Base-by-base conservation (phyloP, 2,888 invertebrate species). In the Meta bourneti region DNA sequence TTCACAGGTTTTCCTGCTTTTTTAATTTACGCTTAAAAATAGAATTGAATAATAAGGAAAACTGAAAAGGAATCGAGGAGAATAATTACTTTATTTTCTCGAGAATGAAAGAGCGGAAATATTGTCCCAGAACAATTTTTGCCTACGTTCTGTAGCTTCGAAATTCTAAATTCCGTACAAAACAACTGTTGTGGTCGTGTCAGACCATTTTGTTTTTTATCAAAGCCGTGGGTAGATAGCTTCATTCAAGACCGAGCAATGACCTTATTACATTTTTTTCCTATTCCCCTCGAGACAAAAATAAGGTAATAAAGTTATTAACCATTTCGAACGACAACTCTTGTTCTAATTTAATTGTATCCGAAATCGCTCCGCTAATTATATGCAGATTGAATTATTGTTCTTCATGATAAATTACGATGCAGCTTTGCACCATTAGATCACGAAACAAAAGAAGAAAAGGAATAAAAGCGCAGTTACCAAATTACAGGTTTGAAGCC, bases 381-480 rank as follows among this genome's bases (percentile, higher is more conserved):
- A 81, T 86, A 90, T 90, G 86, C 74, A 90, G 90, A 86, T 86
- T 90, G 74, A 90, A 86, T 90, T 90, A 90, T 90, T 86, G 86
- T 86, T 90, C 75, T 69, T 9, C 72, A 52, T 52, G 52, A 89
- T 89, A 78, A 89, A 89, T 89, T 83, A 71, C 74, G 69, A 69
- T n/a, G 13, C 20, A 81, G 78, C 61, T 48, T 85, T 74, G 20
- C 54, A 48, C 20, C 77, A 77, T 90, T 81, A 20, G 11, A 51
- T 20, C 51, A 20, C 16, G 51, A 86, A 70, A 52, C 20, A 75
- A 85, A 61, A 72, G 70, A 51, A 79, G 71, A 89, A 72, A 78
- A 61, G 34, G 7, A 78, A 19, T 54, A 72, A 70, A 51, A 83
- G 19, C 34, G 49, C 20, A 70, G 52, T 54, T 78, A 75, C 54